Evolutionary conservation across 2,888 invertebrate species (phyloP).

Genomic region (Plutella xylostella): DNA sequence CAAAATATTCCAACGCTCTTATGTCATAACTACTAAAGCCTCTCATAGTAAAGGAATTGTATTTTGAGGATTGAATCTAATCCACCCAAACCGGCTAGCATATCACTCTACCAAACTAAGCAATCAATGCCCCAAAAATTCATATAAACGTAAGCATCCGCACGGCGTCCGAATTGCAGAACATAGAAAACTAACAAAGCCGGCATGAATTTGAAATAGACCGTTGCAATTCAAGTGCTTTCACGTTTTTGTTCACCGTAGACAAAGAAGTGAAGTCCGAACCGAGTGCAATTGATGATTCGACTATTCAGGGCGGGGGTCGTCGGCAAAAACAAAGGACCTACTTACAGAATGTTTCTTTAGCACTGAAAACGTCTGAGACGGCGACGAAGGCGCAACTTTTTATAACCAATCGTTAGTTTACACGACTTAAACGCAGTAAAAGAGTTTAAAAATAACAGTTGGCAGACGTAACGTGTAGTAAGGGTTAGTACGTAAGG

Average conservation of each 20-base stretch:
- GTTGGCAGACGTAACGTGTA: background rate
- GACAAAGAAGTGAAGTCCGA: conserved; percentile 28
- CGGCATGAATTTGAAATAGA: conserved; percentile 5
- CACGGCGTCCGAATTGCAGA: background rate
- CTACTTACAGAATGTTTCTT: conserved; percentile 7
- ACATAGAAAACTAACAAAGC: background rate
- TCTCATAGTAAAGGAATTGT: too few relatives aligned
- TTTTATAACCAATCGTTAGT: conserved; percentile 6
- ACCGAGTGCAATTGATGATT: conserved; percentile 33
- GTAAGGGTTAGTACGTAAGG: background rate
- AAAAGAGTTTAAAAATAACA: background rate
- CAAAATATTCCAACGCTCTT: too few relatives aligned
- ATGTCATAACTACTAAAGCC: too few relatives aligned
- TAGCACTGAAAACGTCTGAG: background rate
- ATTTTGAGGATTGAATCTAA: too few relatives aligned
- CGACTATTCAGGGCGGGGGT: conserved; percentile 21
- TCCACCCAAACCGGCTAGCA: too few relatives aligned
- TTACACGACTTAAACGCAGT: conserved; percentile 2
- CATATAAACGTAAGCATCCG: too few relatives aligned
- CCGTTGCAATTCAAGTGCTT: conserved; percentile 6
- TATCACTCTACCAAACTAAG: too few relatives aligned
- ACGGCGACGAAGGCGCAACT: background rate
- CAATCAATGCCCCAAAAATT: too few relatives aligned
- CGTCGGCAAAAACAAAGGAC: conserved; percentile 13
- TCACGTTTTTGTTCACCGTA: conserved; percentile 15